A percentile compares a stretch with the other conserved stretches of the same genome.
Conservation (phyloP, 1,140 invertebrate species). For the Lepidostoma basale region DNA sequence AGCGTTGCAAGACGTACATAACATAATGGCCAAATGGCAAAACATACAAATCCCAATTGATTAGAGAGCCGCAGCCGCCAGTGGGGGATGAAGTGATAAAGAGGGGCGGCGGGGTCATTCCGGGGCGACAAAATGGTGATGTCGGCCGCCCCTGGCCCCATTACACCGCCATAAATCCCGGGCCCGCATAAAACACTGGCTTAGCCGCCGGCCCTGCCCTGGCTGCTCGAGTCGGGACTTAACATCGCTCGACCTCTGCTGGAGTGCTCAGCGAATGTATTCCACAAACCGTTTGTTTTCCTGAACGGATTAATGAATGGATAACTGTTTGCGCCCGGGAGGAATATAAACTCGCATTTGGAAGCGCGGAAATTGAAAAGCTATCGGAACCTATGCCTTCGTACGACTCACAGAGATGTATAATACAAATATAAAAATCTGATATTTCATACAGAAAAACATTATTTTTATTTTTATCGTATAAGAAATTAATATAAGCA, state of each 20-base stretch:
- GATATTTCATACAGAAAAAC: no score
- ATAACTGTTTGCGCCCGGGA: slow-evolving; percentile 21
- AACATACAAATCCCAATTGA: slow-evolving; percentile 34
- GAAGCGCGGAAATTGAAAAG: background rate
- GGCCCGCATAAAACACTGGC: slow-evolving; percentile 7
- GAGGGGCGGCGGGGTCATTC: slow-evolving; percentile 27
- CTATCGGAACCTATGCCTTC: background rate
- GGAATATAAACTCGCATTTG: background rate
- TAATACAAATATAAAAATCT: no score
- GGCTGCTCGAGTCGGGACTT: slow-evolving; percentile 2
- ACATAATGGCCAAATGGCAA: slow-evolving; percentile 6
- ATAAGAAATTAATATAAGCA: no score
- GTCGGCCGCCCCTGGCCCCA: slow-evolving; percentile 41
- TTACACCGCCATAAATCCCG: slow-evolving; percentile 43
- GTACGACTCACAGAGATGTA: no score
- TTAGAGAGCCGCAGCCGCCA: slow-evolving; percentile 30
- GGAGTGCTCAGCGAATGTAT: slow-evolving; percentile 13
- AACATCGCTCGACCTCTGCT: background rate
- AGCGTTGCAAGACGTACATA: slow-evolving; percentile 6
- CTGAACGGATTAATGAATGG: slow-evolving; percentile 34
- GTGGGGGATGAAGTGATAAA: slow-evolving; percentile 37
- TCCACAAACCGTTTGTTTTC: slow-evolving; percentile 34
- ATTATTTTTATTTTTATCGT: no score
- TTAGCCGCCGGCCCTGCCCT: background rate
- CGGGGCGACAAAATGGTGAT: slow-evolving; percentile 30